Base-by-base conservation (phyloP, 2,888 invertebrate species). In the Apodemia duryi region DNA sequence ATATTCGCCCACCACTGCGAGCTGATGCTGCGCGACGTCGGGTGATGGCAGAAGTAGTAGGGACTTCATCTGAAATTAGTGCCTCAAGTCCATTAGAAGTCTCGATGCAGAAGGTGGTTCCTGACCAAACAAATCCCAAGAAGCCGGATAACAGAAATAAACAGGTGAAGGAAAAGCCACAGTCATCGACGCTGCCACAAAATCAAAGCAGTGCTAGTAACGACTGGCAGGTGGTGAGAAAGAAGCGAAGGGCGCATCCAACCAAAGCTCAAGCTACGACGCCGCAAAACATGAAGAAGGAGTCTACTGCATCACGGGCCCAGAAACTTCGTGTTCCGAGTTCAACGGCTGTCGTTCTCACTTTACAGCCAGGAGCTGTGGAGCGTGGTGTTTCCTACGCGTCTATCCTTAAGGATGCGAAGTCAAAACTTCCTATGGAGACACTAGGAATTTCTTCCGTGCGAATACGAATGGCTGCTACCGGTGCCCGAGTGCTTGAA, bases 401-500 rank as follows among this genome's bases (percentile, higher is more conserved):
- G 7, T 10, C 28, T 0, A 41, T 69, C 1, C 13, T 69, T 0
- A 41, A 29, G 0, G 63, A 66, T 13, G 68, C 67, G 1, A 62
- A 57, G 41, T 29, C n/a, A 1, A 38, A 49, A 6, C 61, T 68
- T 0, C 66, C 65, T 28, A 41, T 69, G 2, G 6, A 38, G 6
- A 54, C 41, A 5, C 57, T 65, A 0, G 67, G 65, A 6, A 67
- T 69, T 7, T n/a, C 49, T 1, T 66, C 21, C 1, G 6, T 70
- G 0, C 57, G 63, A 10, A 66, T 63, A 11, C 51, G 52, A 6
- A 38, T 28, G 9, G 63, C 69, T 7, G 63, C 63, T 1, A 69
- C 69, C 2, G 71, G 71, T 9, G 69, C 69, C 2, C 66, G 69
- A 1, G 63, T 70, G 2, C 41, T 68, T 7, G 71, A 71, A 51